Conservation (phyloP, 2,113 vertebrate species). For the Mirounga angustirostris region DNA sequence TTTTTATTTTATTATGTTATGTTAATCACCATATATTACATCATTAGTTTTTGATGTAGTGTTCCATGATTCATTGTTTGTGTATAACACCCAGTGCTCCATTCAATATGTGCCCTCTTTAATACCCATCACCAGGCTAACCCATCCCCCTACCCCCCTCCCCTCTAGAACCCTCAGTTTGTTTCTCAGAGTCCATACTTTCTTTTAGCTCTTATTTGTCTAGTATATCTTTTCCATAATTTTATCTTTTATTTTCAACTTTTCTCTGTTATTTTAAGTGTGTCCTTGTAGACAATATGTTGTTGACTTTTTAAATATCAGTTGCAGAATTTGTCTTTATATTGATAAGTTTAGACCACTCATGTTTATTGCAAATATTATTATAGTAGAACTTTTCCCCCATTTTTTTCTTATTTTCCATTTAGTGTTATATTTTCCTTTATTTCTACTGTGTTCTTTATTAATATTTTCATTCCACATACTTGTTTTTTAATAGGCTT, state of each 20-base stretch:
- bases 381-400: not conserved
- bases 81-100: too few relatives aligned
- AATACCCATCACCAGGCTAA: too few relatives aligned
- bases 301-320: not conserved
- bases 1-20: not conserved
- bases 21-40: too few relatives aligned
- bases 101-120: too few relatives aligned
- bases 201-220: not conserved
- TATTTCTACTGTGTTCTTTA: constrained; percentile 5
- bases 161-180: too few relatives aligned
- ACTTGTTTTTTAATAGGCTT: not conserved
- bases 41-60: too few relatives aligned
- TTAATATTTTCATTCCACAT: not conserved
- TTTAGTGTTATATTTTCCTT: not conserved
- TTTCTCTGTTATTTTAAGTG: not conserved
- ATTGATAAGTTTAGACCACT: not conserved
- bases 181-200: not conserved
- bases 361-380: not conserved
- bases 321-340: not conserved
- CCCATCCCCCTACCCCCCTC: too few relatives aligned
- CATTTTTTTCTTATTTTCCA: not conserved
- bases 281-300: not conserved
- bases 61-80: too few relatives aligned
- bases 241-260: constrained; percentile 10
- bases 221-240: not conserved